phyloP scores from a whole-genome alignment of 2,113 vertebrate genomes.

The Macaca nemestrina region DNA sequence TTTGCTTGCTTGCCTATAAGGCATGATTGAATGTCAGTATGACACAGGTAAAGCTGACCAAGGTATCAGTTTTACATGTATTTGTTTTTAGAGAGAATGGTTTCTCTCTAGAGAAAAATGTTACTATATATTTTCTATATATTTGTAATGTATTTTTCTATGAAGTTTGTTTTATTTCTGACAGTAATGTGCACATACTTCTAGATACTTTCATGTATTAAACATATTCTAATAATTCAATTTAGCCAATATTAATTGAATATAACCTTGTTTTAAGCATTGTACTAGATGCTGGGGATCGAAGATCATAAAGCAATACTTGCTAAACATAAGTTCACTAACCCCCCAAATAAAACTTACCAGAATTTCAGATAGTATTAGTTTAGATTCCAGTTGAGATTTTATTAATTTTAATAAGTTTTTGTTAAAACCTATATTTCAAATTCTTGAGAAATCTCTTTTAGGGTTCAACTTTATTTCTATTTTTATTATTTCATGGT shows the following conservation, averaged over 20 bases:
- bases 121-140: neutral
- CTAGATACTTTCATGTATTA: neutral
- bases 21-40: neutral
- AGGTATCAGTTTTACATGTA: neutral
- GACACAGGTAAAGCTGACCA: neutral
- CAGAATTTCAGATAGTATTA: neutral
- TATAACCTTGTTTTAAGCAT: neutral
- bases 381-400: neutral
- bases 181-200: neutral
- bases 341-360: neutral
- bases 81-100: neutral
- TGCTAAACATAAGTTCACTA: neutral
- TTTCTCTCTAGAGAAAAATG: neutral
- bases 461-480: neutral
- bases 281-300: neutral
- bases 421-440: neutral
- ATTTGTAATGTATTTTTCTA: neutral
- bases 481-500: neutral
- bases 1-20: neutral
- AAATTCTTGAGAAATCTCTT: neutral
- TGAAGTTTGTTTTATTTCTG: neutral
- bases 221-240: neutral
- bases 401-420: neutral
- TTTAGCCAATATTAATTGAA: neutral
- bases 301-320: neutral